Base-by-base conservation (phyloP, 2,888 invertebrate species). In the Selenia dentaria region DNA sequence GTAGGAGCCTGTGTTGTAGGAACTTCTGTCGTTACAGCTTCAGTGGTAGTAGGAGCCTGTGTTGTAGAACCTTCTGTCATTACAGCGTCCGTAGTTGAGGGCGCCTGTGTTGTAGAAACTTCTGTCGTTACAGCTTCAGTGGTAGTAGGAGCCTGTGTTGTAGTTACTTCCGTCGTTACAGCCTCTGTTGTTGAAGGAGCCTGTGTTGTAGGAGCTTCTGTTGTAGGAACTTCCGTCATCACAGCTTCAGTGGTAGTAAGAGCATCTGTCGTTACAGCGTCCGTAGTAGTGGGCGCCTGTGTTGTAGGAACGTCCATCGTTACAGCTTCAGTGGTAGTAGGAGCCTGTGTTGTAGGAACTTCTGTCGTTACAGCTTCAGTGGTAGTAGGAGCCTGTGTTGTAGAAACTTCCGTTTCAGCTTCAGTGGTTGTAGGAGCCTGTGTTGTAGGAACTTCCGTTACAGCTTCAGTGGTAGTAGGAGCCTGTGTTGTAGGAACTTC, bases 161-260 rank as follows among this genome's bases (percentile, higher is more conserved):
- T n/a, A 2, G 18, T 4, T 18, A 1, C 1, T 6, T 18, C 18
- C 6, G 18, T 18, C 18, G 18, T 18, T 18, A 6, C 6, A 10
- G 35, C 4, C 13, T 41, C 29, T 12, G 40, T 38, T 6, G 45
- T 40, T 3, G 12, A 18, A 1, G 49, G 38, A 9, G 16, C 10
- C 6, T 20, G 9, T 28, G 52, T 41, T 18, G 49, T 54, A 0
- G 51, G 4, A 14, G 14, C n/a, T 14, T 35, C 11, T 8, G 35
- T 36, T 12, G 33, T n/a, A 18, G 22, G 3, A 2, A 6, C 9
- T n/a, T 33, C 8, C 3, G 44, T 18, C 18, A 6, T 18, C 6
- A 6, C 5, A 18, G 2, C 18, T 27, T 2, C 31, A 8, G 29
- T 38, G 0, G n/a, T 3, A 3, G 16, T 3, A 16, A 4, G 16